phyloP scores from a whole-genome alignment of 2,113 vertebrate species.

The Petrocephalus zakoni region DNA sequence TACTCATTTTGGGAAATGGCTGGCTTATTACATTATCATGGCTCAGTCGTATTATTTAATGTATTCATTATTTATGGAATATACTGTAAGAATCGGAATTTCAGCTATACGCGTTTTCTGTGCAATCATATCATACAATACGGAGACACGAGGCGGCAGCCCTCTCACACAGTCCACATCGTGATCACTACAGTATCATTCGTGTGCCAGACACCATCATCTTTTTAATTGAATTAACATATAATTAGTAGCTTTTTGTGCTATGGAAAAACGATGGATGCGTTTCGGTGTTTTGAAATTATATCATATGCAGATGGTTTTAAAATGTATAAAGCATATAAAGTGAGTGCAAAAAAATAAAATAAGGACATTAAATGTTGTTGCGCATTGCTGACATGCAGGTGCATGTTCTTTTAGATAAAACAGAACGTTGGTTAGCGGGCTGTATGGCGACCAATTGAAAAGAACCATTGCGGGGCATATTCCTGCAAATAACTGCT shows the following conservation, averaged over 20 bases:
- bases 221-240: neutral
- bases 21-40: neutral
- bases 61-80: neutral
- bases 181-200: neutral
- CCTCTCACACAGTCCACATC: neutral
- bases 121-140: neutral
- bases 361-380: neutral
- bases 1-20: neutral
- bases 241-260: neutral
- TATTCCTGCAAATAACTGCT: neutral
- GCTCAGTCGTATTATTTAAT: neutral
- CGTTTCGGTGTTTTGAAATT: neutral
- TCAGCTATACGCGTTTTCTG: neutral
- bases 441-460: neutral
- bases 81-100: neutral
- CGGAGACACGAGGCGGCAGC: neutral
- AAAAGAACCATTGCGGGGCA: neutral
- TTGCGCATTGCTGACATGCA: neutral
- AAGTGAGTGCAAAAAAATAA: neutral
- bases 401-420: neutral
- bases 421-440: neutral
- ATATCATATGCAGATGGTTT: neutral
- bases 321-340: neutral
- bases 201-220: neutral
- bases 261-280: neutral